Evolutionary conservation across 2,797 vertebrate genomes (phyloP).

Genomic region (Heliangelus exortis): DNA sequence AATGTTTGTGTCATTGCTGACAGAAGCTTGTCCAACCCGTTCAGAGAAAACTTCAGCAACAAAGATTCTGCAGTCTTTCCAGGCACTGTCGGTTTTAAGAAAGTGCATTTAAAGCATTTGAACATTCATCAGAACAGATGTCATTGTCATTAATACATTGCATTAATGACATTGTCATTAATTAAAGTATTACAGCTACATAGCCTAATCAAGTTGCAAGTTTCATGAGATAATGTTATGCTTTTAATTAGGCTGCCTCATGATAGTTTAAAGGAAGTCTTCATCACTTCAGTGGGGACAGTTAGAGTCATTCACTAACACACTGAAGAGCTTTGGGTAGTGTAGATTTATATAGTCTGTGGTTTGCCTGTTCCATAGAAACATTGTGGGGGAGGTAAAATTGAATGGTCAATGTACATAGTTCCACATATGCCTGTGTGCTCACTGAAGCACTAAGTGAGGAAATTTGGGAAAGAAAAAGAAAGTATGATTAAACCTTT

Average conservation of each 20-base stretch:
- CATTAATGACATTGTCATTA: too few relatives aligned
- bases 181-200: not conserved
- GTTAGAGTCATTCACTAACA: not conserved
- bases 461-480: not conserved
- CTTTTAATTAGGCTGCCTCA: not conserved
- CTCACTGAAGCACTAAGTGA: not conserved
- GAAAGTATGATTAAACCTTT: not conserved
- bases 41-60: not conserved
- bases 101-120: not conserved
- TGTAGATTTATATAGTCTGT: not conserved
- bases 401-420: not conserved
- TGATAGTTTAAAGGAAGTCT: not conserved
- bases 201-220: not conserved
- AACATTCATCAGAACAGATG: not conserved
- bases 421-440: not conserved
- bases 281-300: not conserved
- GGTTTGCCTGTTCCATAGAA: not conserved
- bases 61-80: not conserved
- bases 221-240: not conserved
- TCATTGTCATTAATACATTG: not conserved
- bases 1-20: not conserved
- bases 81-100: not conserved
- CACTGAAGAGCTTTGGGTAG: not conserved
- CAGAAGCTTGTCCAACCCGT: conserved; percentile 8
- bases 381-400: not conserved